Evolutionary conservation across 2,797 vertebrate genomes (phyloP).

Genomic region (Argentina silus): DNA sequence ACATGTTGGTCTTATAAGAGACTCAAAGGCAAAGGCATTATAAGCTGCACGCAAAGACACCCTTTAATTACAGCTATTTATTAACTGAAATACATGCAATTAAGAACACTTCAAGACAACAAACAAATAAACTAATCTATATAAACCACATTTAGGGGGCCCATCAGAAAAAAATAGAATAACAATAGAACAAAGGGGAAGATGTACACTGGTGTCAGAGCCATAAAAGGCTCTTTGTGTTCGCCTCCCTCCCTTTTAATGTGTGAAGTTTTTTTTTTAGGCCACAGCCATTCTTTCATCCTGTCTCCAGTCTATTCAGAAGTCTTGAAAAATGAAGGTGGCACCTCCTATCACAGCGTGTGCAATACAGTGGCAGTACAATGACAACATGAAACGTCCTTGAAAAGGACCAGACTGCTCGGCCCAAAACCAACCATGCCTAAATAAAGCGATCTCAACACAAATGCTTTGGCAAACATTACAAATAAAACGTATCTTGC

Average conservation of each 20-base stretch:
- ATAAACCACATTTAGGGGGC: conserved; percentile 64
- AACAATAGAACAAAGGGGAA: conserved; percentile 53
- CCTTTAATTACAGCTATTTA: conserved; percentile 75
- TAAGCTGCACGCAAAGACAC: conserved; percentile 44
- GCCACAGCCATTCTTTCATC: conserved; percentile 36
- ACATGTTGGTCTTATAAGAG: background rate
- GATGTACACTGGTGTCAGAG: conserved; percentile 60
- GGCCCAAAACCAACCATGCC: background rate
- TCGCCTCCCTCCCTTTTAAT: conserved; percentile 6
- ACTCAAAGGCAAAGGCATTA: background rate
- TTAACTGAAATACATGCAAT: conserved; percentile 70
- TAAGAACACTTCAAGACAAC: conserved; percentile 66
- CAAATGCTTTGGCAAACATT: conserved; percentile 33
- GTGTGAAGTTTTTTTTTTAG: conserved; percentile 32
- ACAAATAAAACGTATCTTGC: background rate
- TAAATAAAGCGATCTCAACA: background rate
- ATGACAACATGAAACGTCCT: conserved; percentile 7
- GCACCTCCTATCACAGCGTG: conserved; percentile 21
- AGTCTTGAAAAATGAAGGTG: conserved; percentile 52
- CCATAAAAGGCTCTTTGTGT: conserved; percentile 48
- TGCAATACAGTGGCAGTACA: background rate
- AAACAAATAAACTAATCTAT: conserved; percentile 72
- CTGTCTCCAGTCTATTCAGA: conserved; percentile 32
- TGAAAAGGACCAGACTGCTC: background rate
- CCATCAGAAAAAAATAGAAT: conserved; percentile 22